Percentiles rank a stretch among this genome's conserved stretches.
Conservation (phyloP, 2,888 invertebrate genomes). For the Leucoptera coffeella region DNA sequence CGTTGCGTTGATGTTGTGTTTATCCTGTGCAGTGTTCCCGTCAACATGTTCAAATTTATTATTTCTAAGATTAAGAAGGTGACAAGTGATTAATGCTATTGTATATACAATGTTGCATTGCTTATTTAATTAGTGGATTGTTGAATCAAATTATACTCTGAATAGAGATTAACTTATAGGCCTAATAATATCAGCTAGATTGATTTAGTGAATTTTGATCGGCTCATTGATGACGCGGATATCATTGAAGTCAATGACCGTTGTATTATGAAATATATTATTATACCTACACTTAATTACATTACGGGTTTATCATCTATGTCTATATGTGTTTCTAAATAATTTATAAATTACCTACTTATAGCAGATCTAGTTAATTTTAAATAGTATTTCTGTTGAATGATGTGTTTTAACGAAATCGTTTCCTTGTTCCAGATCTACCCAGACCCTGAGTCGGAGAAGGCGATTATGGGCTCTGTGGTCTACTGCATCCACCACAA, state of each 20-base stretch:
- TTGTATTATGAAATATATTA: not conserved
- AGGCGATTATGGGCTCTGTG: conserved; percentile 89
- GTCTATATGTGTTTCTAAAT: no score
- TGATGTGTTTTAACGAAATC: conserved; percentile 26
- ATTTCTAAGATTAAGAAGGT: conserved; percentile 37
- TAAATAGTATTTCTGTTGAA: not conserved
- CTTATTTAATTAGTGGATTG: no score
- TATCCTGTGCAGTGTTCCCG: conserved; percentile 8
- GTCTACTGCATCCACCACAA: conserved; percentile 93
- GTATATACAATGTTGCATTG: no score
- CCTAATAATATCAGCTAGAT: no score
- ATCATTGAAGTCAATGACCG: not conserved
- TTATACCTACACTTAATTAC: not conserved
- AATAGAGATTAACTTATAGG: no score
- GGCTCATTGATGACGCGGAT: not conserved
- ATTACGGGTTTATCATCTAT: conserved; percentile 8
- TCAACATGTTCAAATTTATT: conserved; percentile 15
- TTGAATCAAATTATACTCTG: no score
- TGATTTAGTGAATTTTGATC: no score
- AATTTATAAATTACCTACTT: no score
- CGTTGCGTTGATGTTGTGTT: conserved; percentile 38
- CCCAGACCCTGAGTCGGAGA: conserved; percentile 86
- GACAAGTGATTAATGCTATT: conserved; percentile 8
- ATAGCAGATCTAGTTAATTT: no score
- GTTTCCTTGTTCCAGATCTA: conserved; percentile 67